Percentiles rank a stretch among this genome's conserved stretches.
phyloP scores from a whole-genome alignment of 2,797 vertebrate genomes.

The Parauchenoglanis punctatus region DNA sequence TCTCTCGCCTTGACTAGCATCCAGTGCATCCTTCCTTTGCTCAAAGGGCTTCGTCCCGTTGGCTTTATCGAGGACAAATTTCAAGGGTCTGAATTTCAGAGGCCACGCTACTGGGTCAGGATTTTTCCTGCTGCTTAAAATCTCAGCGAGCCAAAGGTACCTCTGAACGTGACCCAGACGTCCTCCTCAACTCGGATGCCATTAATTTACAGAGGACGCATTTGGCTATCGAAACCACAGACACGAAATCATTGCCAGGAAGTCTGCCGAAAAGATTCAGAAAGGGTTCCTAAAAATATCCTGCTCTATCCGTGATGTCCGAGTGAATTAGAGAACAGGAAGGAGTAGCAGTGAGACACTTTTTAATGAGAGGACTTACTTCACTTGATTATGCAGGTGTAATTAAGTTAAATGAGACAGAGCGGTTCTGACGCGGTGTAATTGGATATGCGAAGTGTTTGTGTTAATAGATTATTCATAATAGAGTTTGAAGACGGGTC shows the following conservation, averaged over 20 bases:
- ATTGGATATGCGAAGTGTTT: constrained; percentile 58
- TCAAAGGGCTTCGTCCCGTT: constrained; percentile 65
- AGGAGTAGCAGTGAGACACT: constrained; percentile 33
- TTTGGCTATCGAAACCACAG: constrained; percentile 12
- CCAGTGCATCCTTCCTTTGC: constrained; percentile 76
- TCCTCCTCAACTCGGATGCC: constrained; percentile 14
- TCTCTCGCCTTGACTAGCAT: constrained; percentile 74
- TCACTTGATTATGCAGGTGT: constrained; percentile 56
- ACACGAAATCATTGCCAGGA: constrained; percentile 16
- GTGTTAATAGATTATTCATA: constrained; percentile 52
- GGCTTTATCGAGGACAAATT: constrained; percentile 58
- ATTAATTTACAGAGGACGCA: constrained; percentile 12
- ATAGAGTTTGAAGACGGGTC: not conserved
- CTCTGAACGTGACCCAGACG: constrained; percentile 11
- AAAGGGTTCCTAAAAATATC: constrained; percentile 35
- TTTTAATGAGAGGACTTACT: constrained; percentile 51
- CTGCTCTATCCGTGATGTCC: constrained; percentile 9
- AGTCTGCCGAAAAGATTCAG: constrained; percentile 9
- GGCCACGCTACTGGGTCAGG: constrained; percentile 19
- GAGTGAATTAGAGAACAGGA: constrained; percentile 45
- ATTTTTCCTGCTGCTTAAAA: not conserved
- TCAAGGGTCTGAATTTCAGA: constrained; percentile 36
- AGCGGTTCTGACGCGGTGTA: constrained; percentile 18
- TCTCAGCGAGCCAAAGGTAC: constrained; percentile 6
- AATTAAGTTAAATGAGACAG: constrained; percentile 47